phyloP scores from a whole-genome alignment of 2,797 vertebrate genomes.

The Enteromius afrohamiltoni region DNA sequence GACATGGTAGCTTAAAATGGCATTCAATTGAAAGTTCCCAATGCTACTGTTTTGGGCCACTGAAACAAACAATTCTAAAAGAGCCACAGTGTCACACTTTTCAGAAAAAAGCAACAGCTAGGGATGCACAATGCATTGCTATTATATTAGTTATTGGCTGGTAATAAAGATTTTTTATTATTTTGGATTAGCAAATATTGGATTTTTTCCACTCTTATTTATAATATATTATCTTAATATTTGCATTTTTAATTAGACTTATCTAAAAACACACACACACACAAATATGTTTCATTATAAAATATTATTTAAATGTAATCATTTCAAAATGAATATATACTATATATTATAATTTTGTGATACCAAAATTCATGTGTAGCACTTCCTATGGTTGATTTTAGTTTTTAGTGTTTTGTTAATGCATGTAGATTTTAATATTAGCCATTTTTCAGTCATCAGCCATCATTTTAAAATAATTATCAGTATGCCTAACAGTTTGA shows the following conservation, averaged over 20 bases:
- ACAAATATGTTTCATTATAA: neutral
- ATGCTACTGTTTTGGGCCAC: too few species aligned
- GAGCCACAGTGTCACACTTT: too few species aligned
- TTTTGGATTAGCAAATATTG: neutral
- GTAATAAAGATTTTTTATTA: neutral
- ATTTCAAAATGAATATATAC: neutral
- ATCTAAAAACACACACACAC: neutral
- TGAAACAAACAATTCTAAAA: neutral
- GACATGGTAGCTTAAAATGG: neutral
- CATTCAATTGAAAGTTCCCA: neutral
- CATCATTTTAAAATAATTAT: neutral
- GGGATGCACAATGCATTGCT: too few species aligned
- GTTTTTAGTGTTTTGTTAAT: neutral
- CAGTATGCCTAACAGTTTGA: neutral
- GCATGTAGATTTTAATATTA: neutral
- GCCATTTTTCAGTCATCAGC: neutral
- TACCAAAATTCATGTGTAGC: neutral
- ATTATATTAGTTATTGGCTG: neutral
- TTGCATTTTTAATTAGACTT: neutral
- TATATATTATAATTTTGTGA: neutral
- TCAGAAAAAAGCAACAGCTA: neutral
- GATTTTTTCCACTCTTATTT: neutral
- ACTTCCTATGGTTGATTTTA: neutral
- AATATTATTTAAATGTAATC: neutral
- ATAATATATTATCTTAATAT: neutral